These are phyloP conservation scores for Brachionus angularis DNA, from an alignment of 1,140 invertebrate species.

Conservation along the genomic window DNA sequence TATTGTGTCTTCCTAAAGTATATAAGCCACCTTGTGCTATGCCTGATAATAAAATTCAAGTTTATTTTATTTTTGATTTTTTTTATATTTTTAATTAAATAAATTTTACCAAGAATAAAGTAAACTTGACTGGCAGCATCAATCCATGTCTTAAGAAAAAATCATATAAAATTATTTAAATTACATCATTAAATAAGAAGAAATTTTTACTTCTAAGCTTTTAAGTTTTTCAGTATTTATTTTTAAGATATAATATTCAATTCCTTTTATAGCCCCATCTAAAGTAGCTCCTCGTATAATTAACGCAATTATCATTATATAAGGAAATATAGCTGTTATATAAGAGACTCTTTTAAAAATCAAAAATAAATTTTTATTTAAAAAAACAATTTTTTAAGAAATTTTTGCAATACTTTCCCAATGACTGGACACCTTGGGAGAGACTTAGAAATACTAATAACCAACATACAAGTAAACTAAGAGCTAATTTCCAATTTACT, in stretches of 20 bases:
- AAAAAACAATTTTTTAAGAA: slow-evolving; percentile 73
- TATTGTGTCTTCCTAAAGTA: slow-evolving; percentile 33
- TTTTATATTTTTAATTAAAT: not conserved
- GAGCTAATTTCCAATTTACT: slow-evolving; percentile 44
- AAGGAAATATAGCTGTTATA: slow-evolving; percentile 44
- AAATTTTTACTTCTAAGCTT: not conserved
- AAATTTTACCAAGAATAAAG: slow-evolving; percentile 30
- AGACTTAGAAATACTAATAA: slow-evolving; percentile 51
- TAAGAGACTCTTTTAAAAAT: slow-evolving; percentile 5
- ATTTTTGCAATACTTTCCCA: slow-evolving; percentile 66
- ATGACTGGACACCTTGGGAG: slow-evolving; percentile 54
- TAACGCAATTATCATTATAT: slow-evolving; percentile 41
- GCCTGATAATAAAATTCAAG: not conserved
- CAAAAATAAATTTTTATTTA: slow-evolving; percentile 70
- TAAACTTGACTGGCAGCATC: slow-evolving; percentile 40
- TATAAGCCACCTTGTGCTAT: slow-evolving; percentile 28
- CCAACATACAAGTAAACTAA: slow-evolving; percentile 54
- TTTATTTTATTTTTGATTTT: not conserved
- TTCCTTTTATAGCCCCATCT: slow-evolving; percentile 11
- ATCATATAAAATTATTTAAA: not conserved
- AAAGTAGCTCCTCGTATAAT: slow-evolving; percentile 34
- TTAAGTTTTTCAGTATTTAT: slow-evolving; percentile 7
- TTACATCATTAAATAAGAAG: not conserved
- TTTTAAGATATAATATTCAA: slow-evolving; percentile 39
- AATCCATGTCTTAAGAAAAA: slow-evolving; percentile 25